These are phyloP conservation scores for Myiotriccus ornatus DNA, from an alignment of 2,797 vertebrate genomes.

Conservation along the genomic window DNA sequence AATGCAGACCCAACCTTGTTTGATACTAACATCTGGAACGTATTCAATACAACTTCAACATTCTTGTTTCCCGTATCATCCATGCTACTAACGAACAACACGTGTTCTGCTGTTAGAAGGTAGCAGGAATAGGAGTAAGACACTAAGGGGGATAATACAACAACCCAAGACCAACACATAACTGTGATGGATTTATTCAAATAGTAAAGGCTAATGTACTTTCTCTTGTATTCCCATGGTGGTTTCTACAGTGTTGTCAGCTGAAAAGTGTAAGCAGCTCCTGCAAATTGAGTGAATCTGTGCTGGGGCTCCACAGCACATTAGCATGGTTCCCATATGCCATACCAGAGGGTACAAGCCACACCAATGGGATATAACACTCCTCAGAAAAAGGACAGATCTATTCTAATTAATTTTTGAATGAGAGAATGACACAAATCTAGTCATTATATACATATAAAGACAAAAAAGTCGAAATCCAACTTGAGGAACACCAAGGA, in stretches of 20 bases:
- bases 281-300: constrained; percentile 7
- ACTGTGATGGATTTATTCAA: constrained; percentile 45
- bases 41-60: constrained; percentile 62
- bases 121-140: constrained; percentile 35
- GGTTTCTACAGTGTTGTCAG: constrained; percentile 66
- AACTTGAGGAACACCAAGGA: neutral
- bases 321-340: neutral
- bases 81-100: constrained; percentile 67
- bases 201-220: constrained; percentile 49
- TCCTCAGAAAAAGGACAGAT: neutral
- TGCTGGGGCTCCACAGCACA: neutral
- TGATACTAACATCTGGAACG: constrained; percentile 73
- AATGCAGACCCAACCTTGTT: neutral
- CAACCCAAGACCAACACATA: constrained; percentile 49
- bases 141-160: constrained; percentile 47
- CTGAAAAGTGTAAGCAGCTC: constrained; percentile 51
- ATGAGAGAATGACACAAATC: constrained; percentile 19
- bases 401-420: constrained; percentile 2
- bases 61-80: constrained; percentile 68
- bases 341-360: neutral
- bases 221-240: constrained; percentile 60
- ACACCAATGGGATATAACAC: neutral
- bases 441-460: neutral
- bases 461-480: constrained; percentile 37
- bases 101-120: constrained; percentile 64